These are phyloP conservation scores for Callopanchax toddi DNA, from an alignment of 2,113 vertebrate species.

Conservation along the genomic window DNA sequence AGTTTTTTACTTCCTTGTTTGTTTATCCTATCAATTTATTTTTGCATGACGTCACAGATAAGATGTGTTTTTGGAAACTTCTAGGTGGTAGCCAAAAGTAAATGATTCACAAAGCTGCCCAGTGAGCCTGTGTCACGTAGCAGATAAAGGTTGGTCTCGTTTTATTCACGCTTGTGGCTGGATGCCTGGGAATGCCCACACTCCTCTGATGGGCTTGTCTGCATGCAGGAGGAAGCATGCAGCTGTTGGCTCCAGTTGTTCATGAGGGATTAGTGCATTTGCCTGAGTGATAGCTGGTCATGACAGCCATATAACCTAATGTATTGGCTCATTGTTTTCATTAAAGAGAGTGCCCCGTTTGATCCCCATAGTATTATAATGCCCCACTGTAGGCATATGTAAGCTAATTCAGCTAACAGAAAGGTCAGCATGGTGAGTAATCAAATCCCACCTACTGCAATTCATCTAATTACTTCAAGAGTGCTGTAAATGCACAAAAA, in stretches of 20 bases:
- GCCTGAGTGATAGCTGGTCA: conserved; percentile 65
- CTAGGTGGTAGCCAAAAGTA: background rate
- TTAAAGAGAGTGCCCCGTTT: conserved; percentile 72
- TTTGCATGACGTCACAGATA: background rate
- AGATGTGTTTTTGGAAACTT: background rate
- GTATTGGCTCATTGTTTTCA: conserved; percentile 73
- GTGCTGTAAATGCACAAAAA: background rate
- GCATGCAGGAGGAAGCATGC: conserved; percentile 63
- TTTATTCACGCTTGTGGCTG: conserved; percentile 36
- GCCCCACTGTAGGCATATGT: conserved; percentile 21
- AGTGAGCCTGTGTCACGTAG: conserved; percentile 3
- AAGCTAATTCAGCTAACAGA: conserved; percentile 42
- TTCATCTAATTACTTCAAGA: conserved; percentile 18
- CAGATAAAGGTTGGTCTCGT: conserved; percentile 41
- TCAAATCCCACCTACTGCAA: conserved; percentile 8
- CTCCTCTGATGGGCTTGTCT: conserved; percentile 29
- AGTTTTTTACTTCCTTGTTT: background rate
- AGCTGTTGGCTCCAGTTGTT: conserved; percentile 73
- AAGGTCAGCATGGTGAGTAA: conserved; percentile 16
- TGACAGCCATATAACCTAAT: conserved; percentile 64
- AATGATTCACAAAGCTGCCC: conserved; percentile 9
- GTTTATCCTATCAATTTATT: background rate
- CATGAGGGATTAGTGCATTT: conserved; percentile 64
- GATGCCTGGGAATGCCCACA: conserved; percentile 37
- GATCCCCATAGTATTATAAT: conserved; percentile 51